Percentiles rank a stretch among this genome's conserved stretches.
These are phyloP conservation scores for Helobdella robusta DNA, from an alignment of 2,888 invertebrate genomes.

Conservation along the genomic window DNA sequence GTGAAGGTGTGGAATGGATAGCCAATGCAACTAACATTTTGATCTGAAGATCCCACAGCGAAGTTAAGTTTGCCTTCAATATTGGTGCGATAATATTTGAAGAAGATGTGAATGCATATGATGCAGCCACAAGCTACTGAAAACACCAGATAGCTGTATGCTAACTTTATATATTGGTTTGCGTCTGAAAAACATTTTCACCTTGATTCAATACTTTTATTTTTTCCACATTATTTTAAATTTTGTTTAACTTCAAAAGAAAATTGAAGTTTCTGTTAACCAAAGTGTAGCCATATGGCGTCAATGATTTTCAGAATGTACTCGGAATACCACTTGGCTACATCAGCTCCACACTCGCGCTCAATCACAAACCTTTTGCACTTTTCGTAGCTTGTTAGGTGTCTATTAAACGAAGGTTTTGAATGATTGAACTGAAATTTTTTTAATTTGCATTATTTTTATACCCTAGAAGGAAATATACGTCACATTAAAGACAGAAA, in stretches of 20 bases:
- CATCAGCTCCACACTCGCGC: neutral
- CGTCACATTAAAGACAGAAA: too few species aligned
- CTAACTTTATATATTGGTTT: neutral
- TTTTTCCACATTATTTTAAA: neutral
- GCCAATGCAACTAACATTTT: too few species aligned
- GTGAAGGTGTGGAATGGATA: too few species aligned
- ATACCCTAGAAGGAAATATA: too few species aligned
- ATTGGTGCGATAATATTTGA: constrained; percentile 18
- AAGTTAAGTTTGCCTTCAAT: constrained; percentile 16
- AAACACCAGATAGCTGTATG: neutral
- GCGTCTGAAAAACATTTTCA: neutral
- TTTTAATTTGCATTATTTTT: too few species aligned
- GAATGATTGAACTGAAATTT: too few species aligned
- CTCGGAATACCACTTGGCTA: neutral
- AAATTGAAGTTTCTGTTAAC: neutral
- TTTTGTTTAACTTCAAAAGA: neutral
- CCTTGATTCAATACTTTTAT: neutral
- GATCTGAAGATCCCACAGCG: neutral
- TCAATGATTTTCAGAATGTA: neutral
- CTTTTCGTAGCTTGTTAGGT: too few species aligned
- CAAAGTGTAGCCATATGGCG: neutral
- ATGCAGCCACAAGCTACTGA: neutral
- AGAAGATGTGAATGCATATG: constrained; percentile 13
- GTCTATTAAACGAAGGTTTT: too few species aligned
- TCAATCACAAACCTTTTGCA: too few species aligned